Evolutionary conservation across 2,888 invertebrate genomes (phyloP).

Genomic region (Neocrepidodera transversa): DNA sequence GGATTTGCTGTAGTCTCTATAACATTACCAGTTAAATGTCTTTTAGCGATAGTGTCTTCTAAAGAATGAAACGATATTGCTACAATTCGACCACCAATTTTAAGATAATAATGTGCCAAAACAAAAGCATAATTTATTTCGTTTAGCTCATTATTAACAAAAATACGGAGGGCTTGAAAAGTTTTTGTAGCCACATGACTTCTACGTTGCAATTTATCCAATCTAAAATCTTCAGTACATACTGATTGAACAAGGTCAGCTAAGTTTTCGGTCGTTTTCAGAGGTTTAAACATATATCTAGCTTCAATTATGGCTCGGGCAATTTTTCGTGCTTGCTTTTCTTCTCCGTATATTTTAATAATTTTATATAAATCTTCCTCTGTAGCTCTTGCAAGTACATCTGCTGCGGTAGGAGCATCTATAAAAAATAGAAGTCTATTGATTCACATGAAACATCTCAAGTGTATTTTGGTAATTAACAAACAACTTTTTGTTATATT

Average conservation of each 20-base stretch:
- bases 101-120: constrained; percentile 78
- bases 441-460: too few species aligned
- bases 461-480: too few species aligned
- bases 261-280: constrained; percentile 84
- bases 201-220: constrained; percentile 78
- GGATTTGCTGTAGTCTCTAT: constrained; percentile 75
- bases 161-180: constrained; percentile 92
- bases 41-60: constrained; percentile 92
- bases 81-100: constrained; percentile 78
- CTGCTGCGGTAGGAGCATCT: constrained; percentile 77
- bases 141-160: constrained; percentile 95
- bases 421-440: too few species aligned
- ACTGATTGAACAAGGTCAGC: constrained; percentile 66
- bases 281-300: constrained; percentile 66
- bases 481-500: too few species aligned
- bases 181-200: constrained; percentile 89
- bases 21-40: constrained; percentile 82
- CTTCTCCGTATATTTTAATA: constrained; percentile 92
- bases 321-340: constrained; percentile 84
- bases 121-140: constrained; percentile 90
- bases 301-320: constrained; percentile 87
- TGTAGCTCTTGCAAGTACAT: constrained; percentile 80
- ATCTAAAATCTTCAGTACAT: constrained; percentile 55
- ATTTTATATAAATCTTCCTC: constrained; percentile 83
- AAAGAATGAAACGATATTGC: constrained; percentile 91